Evolutionary conservation across 2,888 invertebrate species (phyloP).

Genomic region (Xylophagus ater): DNA sequence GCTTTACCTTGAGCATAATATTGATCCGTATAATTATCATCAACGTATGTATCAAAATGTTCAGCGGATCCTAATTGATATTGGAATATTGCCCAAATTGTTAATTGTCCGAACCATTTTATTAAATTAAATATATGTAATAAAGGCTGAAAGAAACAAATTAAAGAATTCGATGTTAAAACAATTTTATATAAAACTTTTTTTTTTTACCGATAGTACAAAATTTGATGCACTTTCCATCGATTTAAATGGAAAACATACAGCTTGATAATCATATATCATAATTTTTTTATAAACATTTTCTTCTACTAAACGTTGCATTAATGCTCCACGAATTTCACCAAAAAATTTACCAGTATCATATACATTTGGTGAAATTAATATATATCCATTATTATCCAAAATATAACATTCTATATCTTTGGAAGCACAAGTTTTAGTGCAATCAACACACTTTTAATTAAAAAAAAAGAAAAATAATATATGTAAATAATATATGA

Average conservation of each 20-base stretch:
- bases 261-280: slow-evolving; percentile 80
- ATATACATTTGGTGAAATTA: slow-evolving; percentile 58
- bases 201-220: slow-evolving; percentile 48
- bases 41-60: slow-evolving; percentile 40
- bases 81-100: slow-evolving; percentile 48
- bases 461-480: slow-evolving; percentile 2
- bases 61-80: slow-evolving; percentile 42
- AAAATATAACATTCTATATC: slow-evolving; percentile 71
- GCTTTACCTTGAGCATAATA: slow-evolving; percentile 36
- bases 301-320: slow-evolving; percentile 60
- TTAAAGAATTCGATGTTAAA: no score
- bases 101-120: slow-evolving; percentile 47
- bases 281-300: slow-evolving; percentile 63
- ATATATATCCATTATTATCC: slow-evolving; percentile 81
- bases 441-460: slow-evolving; percentile 31
- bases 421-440: slow-evolving; percentile 50
- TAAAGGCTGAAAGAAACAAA: slow-evolving; percentile 42
- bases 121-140: slow-evolving; percentile 45
- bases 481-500: slow-evolving; percentile 34
- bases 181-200: not conserved
- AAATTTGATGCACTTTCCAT: slow-evolving; percentile 49
- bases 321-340: slow-evolving; percentile 65
- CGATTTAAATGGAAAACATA: slow-evolving; percentile 63
- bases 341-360: slow-evolving; percentile 83
- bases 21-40: slow-evolving; percentile 43